Conservation (phyloP, 1,140 invertebrate genomes). For the Subanguina moxae region DNA sequence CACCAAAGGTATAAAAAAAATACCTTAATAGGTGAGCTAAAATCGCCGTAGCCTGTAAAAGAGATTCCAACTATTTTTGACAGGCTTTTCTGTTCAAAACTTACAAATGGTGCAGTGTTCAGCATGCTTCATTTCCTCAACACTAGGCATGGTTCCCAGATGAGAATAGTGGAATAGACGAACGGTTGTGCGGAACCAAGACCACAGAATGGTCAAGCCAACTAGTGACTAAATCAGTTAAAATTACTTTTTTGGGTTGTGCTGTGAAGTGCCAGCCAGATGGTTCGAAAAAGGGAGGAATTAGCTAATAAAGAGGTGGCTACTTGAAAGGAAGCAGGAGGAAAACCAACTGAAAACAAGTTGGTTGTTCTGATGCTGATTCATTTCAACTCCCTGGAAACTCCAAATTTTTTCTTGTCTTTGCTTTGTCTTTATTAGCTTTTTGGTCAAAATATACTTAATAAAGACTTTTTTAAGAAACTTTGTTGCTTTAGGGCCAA, state of each 20-base stretch:
- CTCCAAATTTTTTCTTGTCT: not conserved
- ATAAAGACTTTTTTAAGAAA: too few species aligned
- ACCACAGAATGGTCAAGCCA: constrained; percentile 24
- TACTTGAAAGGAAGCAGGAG: too few species aligned
- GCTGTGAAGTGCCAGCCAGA: too few species aligned
- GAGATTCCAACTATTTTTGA: too few species aligned
- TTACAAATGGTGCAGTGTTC: constrained; percentile 37
- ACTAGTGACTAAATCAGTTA: constrained; percentile 21
- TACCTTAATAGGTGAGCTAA: not conserved
- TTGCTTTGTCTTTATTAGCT: not conserved
- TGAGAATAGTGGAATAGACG: constrained; percentile 28
- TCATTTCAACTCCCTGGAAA: too few species aligned
- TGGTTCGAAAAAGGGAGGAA: too few species aligned
- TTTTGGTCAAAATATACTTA: too few species aligned
- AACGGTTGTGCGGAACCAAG: constrained; percentile 25
- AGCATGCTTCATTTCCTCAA: constrained; percentile 18
- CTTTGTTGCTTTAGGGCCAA: too few species aligned
- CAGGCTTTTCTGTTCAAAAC: not conserved
- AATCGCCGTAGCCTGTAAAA: not conserved
- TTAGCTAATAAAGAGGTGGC: too few species aligned
- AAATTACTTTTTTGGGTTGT: not conserved
- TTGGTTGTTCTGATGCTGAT: too few species aligned
- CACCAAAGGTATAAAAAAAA: too few species aligned
- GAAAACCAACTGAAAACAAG: too few species aligned
- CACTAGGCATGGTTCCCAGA: constrained; percentile 21